Evolutionary conservation across 2,888 invertebrate genomes (phyloP).

Genomic region (Dione juno): DNA sequence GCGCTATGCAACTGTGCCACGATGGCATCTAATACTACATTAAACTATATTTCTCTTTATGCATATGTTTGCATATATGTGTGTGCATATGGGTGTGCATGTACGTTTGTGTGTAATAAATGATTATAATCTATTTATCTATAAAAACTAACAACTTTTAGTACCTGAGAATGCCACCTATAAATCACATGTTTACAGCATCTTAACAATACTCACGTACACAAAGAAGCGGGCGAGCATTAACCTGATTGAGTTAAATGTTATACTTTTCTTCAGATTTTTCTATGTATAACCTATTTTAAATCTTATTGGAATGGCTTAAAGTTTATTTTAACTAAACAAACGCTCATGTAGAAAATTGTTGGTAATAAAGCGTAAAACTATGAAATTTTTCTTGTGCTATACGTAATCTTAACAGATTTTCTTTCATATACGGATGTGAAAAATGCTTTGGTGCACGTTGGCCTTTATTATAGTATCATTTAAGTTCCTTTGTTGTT

Average conservation of each 20-base stretch:
- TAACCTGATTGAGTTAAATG: conserved; percentile 49
- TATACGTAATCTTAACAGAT: conserved; percentile 19
- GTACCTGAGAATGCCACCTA: conserved; percentile 25
- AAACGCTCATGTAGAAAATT: neutral
- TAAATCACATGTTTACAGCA: conserved; percentile 34
- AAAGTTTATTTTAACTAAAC: conserved; percentile 10
- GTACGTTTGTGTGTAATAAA: neutral
- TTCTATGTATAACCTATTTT: conserved; percentile 8
- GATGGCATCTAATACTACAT: too few species aligned
- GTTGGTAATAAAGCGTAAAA: conserved; percentile 22
- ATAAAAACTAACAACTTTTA: conserved; percentile 25
- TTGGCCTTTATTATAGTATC: neutral
- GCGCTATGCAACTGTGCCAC: too few species aligned
- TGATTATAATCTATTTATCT: neutral
- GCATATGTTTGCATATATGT: too few species aligned
- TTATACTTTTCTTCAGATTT: conserved; percentile 33
- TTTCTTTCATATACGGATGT: conserved; percentile 7
- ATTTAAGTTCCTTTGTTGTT: neutral
- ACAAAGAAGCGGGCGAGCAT: conserved; percentile 41
- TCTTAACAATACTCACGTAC: conserved; percentile 40
- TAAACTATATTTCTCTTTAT: too few species aligned
- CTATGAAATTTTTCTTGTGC: conserved; percentile 19
- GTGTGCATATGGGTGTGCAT: too few species aligned
- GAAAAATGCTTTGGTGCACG: neutral
- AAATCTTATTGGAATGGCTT: neutral